Evolutionary conservation across 2,113 vertebrate species (phyloP).

Genomic region (Australoheros scitulus): DNA sequence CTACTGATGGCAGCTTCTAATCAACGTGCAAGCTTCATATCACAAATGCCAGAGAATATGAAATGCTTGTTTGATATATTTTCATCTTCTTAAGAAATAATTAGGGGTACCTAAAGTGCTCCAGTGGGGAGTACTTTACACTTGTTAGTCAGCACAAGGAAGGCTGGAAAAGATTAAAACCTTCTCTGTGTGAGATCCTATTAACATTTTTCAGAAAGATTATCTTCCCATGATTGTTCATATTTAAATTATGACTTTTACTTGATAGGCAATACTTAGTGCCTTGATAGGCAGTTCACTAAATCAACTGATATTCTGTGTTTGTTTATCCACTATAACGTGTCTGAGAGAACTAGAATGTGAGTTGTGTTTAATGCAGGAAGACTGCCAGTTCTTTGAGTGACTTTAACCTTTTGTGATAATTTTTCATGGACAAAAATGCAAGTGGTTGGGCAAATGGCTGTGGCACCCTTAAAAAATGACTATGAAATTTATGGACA

Average conservation of each 20-base stretch:
- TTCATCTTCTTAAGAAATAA: slow-evolving; percentile 38
- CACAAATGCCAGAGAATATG: slow-evolving; percentile 12
- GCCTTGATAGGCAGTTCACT: slow-evolving; percentile 1
- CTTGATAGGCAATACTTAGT: not conserved
- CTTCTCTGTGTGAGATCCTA: slow-evolving; percentile 48
- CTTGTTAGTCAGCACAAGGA: slow-evolving; percentile 29
- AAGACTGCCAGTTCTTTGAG: not conserved
- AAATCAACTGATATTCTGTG: slow-evolving; percentile 1
- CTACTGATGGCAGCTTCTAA: slow-evolving; percentile 21
- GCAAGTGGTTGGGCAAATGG: not conserved
- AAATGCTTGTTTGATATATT: slow-evolving; percentile 43
- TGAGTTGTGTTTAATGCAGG: not conserved
- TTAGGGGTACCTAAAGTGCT: slow-evolving; percentile 45
- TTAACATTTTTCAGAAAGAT: slow-evolving; percentile 53
- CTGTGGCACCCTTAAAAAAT: not conserved
- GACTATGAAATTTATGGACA: not conserved
- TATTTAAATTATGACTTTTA: slow-evolving; percentile 45
- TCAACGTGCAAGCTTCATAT: not conserved
- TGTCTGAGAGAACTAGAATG: not conserved
- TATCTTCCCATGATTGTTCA: slow-evolving; percentile 51
- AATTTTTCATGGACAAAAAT: not conserved
- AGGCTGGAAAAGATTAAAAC: slow-evolving; percentile 56
- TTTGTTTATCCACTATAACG: not conserved
- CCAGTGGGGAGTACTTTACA: slow-evolving; percentile 36
- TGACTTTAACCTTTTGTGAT: not conserved